Evolutionary conservation across 1,140 invertebrate species (phyloP).

Genomic region (Melitaea cinxia): DNA sequence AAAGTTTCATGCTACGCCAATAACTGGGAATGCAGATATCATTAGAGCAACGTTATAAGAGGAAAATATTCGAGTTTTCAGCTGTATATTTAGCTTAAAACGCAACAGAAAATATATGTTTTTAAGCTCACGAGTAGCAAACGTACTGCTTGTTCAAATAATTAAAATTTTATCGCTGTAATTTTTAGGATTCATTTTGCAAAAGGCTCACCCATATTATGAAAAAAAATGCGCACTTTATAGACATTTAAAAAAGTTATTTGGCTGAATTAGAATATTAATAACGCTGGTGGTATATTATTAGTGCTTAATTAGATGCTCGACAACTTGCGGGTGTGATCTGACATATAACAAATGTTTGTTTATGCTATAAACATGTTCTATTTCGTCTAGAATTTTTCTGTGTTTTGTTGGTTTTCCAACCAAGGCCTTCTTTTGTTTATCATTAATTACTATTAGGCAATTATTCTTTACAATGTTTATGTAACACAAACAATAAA

Average conservation of each 20-base stretch:
- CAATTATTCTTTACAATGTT: too few relatives aligned
- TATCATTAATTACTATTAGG: too few relatives aligned
- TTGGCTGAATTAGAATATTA: too few relatives aligned
- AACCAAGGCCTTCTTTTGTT: too few relatives aligned
- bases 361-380: too few relatives aligned
- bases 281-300: too few relatives aligned
- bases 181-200: constrained; percentile 17
- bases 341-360: too few relatives aligned
- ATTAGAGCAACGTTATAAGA: constrained; percentile 21
- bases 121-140: constrained; percentile 15
- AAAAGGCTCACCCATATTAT: neutral
- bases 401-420: too few relatives aligned
- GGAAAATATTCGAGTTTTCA: constrained; percentile 4
- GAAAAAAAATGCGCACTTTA: neutral
- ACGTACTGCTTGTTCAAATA: constrained; percentile 16
- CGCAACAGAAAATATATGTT: constrained; percentile 11
- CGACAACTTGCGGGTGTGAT: too few relatives aligned
- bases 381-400: too few relatives aligned
- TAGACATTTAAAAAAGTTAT: neutral
- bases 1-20: constrained; percentile 20
- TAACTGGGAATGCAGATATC: constrained; percentile 14
- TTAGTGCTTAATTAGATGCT: too few relatives aligned
- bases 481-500: too few relatives aligned
- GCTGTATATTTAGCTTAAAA: constrained; percentile 14
- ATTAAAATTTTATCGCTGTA: constrained; percentile 22